Percentiles rank a stretch among this genome's conserved stretches.
Evolutionary conservation across 2,797 vertebrate genomes (phyloP).

Genomic region (Varecia variegata): DNA sequence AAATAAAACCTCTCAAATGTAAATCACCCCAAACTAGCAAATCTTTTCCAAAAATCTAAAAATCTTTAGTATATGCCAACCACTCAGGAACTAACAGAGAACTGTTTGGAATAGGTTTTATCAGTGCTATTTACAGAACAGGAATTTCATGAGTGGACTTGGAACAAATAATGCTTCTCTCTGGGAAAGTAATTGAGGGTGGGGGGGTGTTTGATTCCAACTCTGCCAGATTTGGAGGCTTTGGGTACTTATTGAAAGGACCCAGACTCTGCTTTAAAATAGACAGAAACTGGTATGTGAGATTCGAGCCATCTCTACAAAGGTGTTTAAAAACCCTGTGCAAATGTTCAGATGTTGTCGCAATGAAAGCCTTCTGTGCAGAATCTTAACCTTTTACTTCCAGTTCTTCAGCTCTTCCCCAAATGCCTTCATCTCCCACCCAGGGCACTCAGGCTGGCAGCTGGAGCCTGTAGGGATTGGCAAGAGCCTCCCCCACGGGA

Average conservation of each 20-base stretch:
- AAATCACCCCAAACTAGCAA: background rate
- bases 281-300: background rate
- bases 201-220: background rate
- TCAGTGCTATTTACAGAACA: background rate
- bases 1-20: constrained; percentile 14
- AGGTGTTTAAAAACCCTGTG: background rate
- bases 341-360: background rate
- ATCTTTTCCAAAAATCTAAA: background rate
- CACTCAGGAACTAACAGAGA: background rate
- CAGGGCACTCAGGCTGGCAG: background rate
- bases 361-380: background rate
- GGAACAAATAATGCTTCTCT: background rate
- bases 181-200: background rate
- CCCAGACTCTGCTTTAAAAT: background rate
- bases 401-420: background rate
- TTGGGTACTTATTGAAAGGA: background rate
- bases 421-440: too few species aligned
- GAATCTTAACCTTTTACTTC: background rate
- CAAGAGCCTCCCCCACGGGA: background rate
- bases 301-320: background rate
- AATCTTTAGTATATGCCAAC: background rate
- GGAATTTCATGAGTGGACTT: background rate
- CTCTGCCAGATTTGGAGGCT: background rate
- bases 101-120: background rate
- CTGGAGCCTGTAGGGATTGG: background rate